Conservation (phyloP, 1,140 invertebrate genomes). For the Homarus americanus region DNA sequence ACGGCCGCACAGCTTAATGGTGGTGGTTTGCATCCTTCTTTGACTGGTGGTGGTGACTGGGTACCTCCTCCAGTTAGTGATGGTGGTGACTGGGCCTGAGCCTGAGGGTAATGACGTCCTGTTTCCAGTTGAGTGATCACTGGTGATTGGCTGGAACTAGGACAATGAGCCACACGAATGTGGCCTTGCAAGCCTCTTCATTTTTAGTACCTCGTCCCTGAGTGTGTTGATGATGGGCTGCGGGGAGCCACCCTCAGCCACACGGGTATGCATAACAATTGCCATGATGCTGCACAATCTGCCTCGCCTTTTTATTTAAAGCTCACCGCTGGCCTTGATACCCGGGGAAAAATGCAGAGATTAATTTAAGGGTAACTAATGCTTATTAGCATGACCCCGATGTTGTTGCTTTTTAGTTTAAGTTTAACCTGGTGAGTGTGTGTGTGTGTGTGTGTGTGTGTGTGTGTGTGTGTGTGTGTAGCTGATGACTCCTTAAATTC, state of each 20-base stretch:
- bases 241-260: background rate
- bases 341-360: background rate
- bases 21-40: too few species aligned
- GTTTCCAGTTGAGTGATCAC: background rate
- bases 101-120: too few species aligned
- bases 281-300: background rate
- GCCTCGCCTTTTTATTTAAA: background rate
- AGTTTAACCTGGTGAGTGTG: background rate
- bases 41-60: too few species aligned
- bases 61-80: too few species aligned
- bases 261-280: background rate
- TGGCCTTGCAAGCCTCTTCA: background rate
- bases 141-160: background rate
- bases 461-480: background rate
- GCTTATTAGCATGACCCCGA: background rate
- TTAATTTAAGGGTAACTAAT: background rate
- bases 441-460: slow-evolving; percentile 3
- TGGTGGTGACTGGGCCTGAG: too few species aligned
- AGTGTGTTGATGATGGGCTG: background rate
- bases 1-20: too few species aligned
- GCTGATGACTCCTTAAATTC: too few species aligned
- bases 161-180: background rate
- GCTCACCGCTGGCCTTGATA: background rate
- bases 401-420: background rate
- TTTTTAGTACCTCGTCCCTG: background rate